phyloP scores from a whole-genome alignment of 1,140 invertebrate genomes.

The Anastrepha ludens region DNA sequence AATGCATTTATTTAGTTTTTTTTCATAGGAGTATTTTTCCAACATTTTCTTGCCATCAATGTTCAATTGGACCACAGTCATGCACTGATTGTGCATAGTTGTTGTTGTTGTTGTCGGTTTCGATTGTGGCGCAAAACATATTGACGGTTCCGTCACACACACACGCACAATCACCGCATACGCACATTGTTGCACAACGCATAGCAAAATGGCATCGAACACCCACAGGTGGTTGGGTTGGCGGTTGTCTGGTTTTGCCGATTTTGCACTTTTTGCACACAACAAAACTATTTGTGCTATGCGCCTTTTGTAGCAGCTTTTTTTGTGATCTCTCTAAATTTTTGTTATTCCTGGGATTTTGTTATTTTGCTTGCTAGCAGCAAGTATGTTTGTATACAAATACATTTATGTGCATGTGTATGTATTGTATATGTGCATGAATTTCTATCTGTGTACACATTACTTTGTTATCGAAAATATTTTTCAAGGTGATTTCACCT shows the following conservation, averaged over 20 bases:
- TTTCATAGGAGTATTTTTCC: neutral
- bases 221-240: constrained; percentile 45
- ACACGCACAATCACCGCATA: neutral
- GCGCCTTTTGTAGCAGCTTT: neutral
- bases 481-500: constrained; percentile 47
- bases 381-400: neutral
- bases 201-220: constrained; percentile 19
- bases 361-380: neutral
- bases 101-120: neutral
- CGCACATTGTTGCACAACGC: neutral
- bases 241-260: neutral
- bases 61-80: constrained; percentile 16
- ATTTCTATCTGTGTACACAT: neutral
- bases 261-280: neutral
- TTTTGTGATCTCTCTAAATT: neutral
- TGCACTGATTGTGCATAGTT: constrained; percentile 29
- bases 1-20: neutral
- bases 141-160: constrained; percentile 16
- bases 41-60: constrained; percentile 6
- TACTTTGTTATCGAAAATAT: constrained; percentile 45
- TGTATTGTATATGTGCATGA: neutral
- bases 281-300: constrained; percentile 5
- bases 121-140: constrained; percentile 10
- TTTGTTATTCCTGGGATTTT: constrained; percentile 15
- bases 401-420: neutral